These are phyloP conservation scores for Drosophila siamana DNA, from an alignment of 2,888 invertebrate species.

Conservation along the genomic window DNA sequence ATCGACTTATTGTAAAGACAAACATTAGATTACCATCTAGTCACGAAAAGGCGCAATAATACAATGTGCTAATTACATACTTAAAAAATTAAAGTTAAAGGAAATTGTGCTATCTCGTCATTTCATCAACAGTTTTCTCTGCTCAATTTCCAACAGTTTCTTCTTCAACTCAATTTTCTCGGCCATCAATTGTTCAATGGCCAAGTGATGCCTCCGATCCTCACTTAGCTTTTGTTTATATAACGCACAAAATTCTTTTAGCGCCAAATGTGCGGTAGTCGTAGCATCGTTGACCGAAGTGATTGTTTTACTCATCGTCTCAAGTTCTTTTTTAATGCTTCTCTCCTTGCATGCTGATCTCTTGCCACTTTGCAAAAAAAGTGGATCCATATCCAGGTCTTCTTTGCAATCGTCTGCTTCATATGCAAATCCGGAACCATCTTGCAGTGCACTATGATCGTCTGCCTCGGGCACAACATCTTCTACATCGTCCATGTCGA, in stretches of 20 bases:
- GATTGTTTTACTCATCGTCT: conserved; percentile 46
- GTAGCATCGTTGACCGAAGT: conserved; percentile 42
- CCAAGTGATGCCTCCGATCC: conserved; percentile 66
- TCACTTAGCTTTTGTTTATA: conserved; percentile 65
- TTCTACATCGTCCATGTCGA: conserved; percentile 67
- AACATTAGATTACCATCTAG: conserved; percentile 19
- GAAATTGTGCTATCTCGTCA: conserved; percentile 26
- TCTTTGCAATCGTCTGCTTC: conserved; percentile 62
- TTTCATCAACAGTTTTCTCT: conserved; percentile 59
- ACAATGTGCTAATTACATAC: conserved; percentile 24
- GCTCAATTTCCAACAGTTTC: conserved; percentile 66
- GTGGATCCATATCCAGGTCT: conserved; percentile 56
- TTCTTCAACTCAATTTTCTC: conserved; percentile 65
- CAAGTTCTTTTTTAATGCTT: conserved; percentile 43
- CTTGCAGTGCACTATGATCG: conserved; percentile 50
- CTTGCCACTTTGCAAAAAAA: conserved; percentile 56
- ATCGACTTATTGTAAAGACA: neutral
- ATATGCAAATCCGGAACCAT: conserved; percentile 53
- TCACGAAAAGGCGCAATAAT: conserved; percentile 17
- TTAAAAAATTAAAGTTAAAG: conserved; percentile 14
- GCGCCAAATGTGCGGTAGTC: conserved; percentile 37
- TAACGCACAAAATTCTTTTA: conserved; percentile 57
- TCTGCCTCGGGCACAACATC: conserved; percentile 70
- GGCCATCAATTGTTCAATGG: conserved; percentile 60
- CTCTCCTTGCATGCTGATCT: conserved; percentile 19